Evolutionary conservation across 2,888 invertebrate genomes (phyloP).

Genomic region (Netelia inedita): DNA sequence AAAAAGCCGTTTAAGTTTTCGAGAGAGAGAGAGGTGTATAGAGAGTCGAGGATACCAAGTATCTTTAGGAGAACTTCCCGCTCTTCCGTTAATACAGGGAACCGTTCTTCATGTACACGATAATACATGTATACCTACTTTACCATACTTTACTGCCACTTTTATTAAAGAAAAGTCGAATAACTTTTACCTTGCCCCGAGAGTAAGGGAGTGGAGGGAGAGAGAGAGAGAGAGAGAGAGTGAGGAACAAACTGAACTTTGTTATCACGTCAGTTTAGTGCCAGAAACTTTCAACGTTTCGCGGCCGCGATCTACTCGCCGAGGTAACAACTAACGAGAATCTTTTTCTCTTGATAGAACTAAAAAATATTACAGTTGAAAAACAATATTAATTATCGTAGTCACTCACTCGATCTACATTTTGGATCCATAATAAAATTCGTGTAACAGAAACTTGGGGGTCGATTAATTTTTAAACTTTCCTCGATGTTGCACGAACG

Average conservation of each 20-base stretch:
- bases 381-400: slow-evolving; percentile 43
- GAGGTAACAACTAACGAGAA: slow-evolving; percentile 10
- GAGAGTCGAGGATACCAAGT: slow-evolving; percentile 43
- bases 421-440: neutral
- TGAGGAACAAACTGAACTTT: slow-evolving; percentile 32
- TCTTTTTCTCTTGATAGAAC: slow-evolving; percentile 13
- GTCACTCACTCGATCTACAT: neutral
- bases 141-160: slow-evolving; percentile 36
- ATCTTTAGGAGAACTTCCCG: slow-evolving; percentile 12
- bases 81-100: slow-evolving; percentile 16
- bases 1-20: slow-evolving; percentile 51
- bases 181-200: slow-evolving; percentile 49
- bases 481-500: too few species aligned
- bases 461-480: neutral
- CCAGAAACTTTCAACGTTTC: slow-evolving; percentile 34
- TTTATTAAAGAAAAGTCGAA: slow-evolving; percentile 52
- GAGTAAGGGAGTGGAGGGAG: slow-evolving; percentile 18
- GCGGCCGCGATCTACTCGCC: slow-evolving; percentile 14
- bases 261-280: slow-evolving; percentile 50
- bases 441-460: neutral
- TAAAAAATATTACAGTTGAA: slow-evolving; percentile 15
- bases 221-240: slow-evolving; percentile 5
- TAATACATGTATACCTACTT: slow-evolving; percentile 31
- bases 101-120: slow-evolving; percentile 11
- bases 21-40: slow-evolving; percentile 10